These are phyloP conservation scores for Gobius niger DNA, from an alignment of 2,113 vertebrate species.

Conservation along the genomic window DNA sequence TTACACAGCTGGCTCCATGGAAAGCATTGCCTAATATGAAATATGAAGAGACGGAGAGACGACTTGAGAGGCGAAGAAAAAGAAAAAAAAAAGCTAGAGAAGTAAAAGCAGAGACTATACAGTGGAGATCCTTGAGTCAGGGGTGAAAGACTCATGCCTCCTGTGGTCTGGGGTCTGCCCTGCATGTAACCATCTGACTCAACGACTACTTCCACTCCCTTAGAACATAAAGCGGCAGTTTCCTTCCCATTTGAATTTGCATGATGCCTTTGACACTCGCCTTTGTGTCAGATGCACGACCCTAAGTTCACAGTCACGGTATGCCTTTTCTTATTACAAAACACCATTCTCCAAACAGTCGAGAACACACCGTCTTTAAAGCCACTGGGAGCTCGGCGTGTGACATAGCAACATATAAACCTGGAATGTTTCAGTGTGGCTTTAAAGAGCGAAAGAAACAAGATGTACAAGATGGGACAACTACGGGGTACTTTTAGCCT, in stretches of 20 bases:
- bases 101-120: slow-evolving; percentile 1
- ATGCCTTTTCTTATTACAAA: neutral
- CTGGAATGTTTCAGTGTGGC: neutral
- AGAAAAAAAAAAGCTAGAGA: too few relatives aligned
- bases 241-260: neutral
- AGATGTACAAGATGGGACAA: neutral
- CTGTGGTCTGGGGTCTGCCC: slow-evolving; percentile 60
- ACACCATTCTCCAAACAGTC: too few relatives aligned
- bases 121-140: slow-evolving; percentile 42
- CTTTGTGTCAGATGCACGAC: neutral
- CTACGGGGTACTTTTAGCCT: neutral
- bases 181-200: slow-evolving; percentile 58
- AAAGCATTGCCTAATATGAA: slow-evolving; percentile 80
- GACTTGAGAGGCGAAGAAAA: slow-evolving; percentile 43
- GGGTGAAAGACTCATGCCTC: slow-evolving; percentile 56
- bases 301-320: neutral
- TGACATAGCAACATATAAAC: neutral
- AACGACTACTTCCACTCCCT: slow-evolving; percentile 27
- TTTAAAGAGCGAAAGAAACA: neutral
- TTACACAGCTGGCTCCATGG: slow-evolving; percentile 78
- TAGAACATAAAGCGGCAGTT: neutral
- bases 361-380: too few relatives aligned
- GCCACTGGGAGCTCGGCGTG: too few relatives aligned
- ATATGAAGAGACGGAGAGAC: slow-evolving; percentile 72
- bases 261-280: neutral